These are phyloP conservation scores for Caretta caretta DNA, from an alignment of 2,113 vertebrate genomes.

Conservation along the genomic window DNA sequence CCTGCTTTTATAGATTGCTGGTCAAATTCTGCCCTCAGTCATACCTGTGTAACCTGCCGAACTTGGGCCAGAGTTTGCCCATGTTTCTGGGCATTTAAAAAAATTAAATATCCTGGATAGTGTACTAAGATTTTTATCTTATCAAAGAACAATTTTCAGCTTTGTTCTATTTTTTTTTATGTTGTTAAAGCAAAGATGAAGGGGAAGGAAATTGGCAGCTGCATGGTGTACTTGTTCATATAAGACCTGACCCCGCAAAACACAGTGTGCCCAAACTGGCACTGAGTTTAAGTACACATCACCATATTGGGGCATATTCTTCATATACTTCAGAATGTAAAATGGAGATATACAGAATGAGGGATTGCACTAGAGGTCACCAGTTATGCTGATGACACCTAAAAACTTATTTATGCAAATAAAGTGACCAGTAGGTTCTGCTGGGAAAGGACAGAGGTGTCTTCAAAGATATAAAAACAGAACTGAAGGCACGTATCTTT, in stretches of 20 bases:
- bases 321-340: not conserved
- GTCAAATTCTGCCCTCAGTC: not conserved
- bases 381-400: not conserved
- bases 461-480: not conserved
- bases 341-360: not conserved
- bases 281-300: not conserved
- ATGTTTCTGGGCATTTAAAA: not conserved
- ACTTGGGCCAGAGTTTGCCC: not conserved
- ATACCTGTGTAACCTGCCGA: not conserved
- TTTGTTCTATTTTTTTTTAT: not conserved
- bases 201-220: not conserved
- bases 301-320: not conserved
- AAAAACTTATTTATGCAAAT: not conserved
- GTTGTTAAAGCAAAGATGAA: not conserved
- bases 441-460: not conserved
- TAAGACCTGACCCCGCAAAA: not conserved
- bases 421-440: not conserved
- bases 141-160: not conserved
- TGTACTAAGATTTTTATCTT: not conserved
- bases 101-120: not conserved
- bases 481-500: rapidly evolving
- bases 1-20: not conserved
- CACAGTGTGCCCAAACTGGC: not conserved
- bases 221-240: not conserved
- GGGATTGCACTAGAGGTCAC: not conserved